Base-by-base conservation (phyloP, 2,888 invertebrate species). In the Andrena bucephala region DNA sequence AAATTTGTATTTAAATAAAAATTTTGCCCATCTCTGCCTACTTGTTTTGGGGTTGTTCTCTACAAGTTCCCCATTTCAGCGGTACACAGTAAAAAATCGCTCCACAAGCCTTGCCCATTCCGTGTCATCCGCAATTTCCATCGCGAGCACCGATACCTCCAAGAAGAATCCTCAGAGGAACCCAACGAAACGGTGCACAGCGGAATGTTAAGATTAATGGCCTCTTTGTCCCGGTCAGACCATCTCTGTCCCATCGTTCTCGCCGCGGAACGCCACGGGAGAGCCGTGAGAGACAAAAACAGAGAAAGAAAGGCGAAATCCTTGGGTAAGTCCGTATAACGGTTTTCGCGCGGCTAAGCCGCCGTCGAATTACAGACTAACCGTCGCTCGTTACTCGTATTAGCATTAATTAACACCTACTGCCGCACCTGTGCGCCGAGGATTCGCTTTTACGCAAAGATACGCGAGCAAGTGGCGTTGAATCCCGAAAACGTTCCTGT, bases 331-430 rank as follows among this genome's bases (percentile, higher is more conserved):
- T 80, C 85, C 78, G 86, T 79, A 77, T 88, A 87, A 88, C 86
- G 86, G 88, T 83, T 77, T 66, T 78, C 81, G 81, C 81, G 74
- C 74, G 74, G 79, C 85, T 85, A 83, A 86, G 85, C 80, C 82
- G 72, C 74, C 77, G 73, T 83, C 87, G 85, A 85, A 80, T 88
- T 87, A 82, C 87, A 82, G 83, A 86, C 80, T 82, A 86, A 86
- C 86, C 86, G 83, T 59, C 78, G 69, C 86, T 88, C 78, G 86
- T 88, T 88, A 86, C 73, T 72, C 74, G 83, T 60, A 85, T 88
- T 87, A 83, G 85, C 87, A 81, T 88, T 87, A 87, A 88, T 87
- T 88, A 88, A 83, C 85, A 76, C 71, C 68, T 65, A 69, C 74
- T 54, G 60, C 36, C 70, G 29, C 81, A 79, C 76, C 74, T 77